A percentile compares a stretch with the other conserved stretches of the same genome.
These are phyloP conservation scores for Prionailurus bengalensis DNA, from an alignment of 2,113 vertebrate species.

Conservation along the genomic window DNA sequence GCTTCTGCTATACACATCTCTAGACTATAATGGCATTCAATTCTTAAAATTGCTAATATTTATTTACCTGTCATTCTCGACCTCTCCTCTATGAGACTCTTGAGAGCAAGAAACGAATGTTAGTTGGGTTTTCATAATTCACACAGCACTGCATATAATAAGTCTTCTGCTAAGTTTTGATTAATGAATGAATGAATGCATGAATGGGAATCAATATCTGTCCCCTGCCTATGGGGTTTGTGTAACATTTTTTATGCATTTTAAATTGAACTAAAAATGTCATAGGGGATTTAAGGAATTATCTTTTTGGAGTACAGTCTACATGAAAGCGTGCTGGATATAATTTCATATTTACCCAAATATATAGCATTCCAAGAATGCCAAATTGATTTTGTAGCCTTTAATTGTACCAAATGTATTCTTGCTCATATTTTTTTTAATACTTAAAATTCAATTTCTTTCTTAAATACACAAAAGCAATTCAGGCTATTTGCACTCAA, in stretches of 20 bases:
- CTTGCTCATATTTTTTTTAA: background rate
- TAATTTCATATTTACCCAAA: slow-evolving; percentile 17
- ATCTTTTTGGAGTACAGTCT: background rate
- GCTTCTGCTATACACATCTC: background rate
- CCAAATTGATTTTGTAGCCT: background rate
- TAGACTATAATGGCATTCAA: background rate
- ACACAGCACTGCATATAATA: background rate
- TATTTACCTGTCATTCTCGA: slow-evolving; percentile 50
- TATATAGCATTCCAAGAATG: background rate
- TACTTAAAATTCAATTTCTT: background rate
- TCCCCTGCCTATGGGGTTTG: background rate
- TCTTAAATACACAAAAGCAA: background rate
- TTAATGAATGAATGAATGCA: slow-evolving; percentile 54
- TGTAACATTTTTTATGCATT: slow-evolving; percentile 53
- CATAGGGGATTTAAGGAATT: slow-evolving; percentile 39
- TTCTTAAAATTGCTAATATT: slow-evolving; percentile 51
- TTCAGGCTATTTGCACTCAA: background rate
- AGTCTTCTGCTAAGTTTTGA: slow-evolving; percentile 29
- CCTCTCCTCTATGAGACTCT: background rate
- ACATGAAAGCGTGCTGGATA: background rate
- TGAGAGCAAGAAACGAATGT: background rate
- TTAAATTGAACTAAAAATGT: slow-evolving; percentile 27
- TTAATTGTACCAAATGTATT: background rate
- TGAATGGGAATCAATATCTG: slow-evolving; percentile 49
- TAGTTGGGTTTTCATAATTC: slow-evolving; percentile 36